Evolutionary conservation across 2,797 vertebrate genomes (phyloP).

Genomic region (Myotis findleyi): DNA sequence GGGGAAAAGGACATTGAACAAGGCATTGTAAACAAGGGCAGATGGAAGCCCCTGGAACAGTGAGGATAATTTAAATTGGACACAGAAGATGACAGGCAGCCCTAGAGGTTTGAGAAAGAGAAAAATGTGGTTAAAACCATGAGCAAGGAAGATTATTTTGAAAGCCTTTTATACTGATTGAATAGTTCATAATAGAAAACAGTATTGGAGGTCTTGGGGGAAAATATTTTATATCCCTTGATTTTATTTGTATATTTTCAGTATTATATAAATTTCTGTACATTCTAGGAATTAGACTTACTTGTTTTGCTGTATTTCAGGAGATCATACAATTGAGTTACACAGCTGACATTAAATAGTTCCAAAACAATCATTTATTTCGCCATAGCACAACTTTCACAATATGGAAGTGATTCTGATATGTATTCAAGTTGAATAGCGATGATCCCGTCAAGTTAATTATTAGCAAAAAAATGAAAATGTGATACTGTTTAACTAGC

Average conservation of each 20-base stretch:
- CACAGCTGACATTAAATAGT: neutral
- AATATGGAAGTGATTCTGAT: slow-evolving; percentile 38
- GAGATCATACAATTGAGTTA: neutral
- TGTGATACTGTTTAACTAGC: slow-evolving; percentile 81
- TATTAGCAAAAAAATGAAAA: slow-evolving; percentile 72
- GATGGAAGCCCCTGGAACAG: neutral
- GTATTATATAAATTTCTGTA: neutral
- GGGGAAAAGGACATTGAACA: slow-evolving; percentile 10
- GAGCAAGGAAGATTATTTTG: slow-evolving; percentile 48
- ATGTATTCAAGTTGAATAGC: slow-evolving; percentile 73
- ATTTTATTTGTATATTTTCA: slow-evolving; percentile 15
- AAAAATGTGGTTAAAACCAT: neutral
- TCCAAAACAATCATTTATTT: slow-evolving; percentile 46
- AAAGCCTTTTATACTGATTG: slow-evolving; percentile 44
- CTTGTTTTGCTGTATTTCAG: slow-evolving; percentile 42
- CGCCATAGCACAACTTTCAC: slow-evolving; percentile 59
- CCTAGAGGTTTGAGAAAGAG: neutral
- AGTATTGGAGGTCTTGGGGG: neutral
- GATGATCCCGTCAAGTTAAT: slow-evolving; percentile 71
- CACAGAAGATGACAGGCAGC: slow-evolving; percentile 31
- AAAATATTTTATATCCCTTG: neutral
- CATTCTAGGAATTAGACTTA: neutral
- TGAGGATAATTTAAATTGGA: slow-evolving; percentile 65
- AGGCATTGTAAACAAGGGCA: slow-evolving; percentile 32
- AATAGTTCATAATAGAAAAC: slow-evolving; percentile 20